Evolutionary conservation across 1,140 invertebrate species (phyloP).

Genomic region (Cardiocondyla obscurior): DNA sequence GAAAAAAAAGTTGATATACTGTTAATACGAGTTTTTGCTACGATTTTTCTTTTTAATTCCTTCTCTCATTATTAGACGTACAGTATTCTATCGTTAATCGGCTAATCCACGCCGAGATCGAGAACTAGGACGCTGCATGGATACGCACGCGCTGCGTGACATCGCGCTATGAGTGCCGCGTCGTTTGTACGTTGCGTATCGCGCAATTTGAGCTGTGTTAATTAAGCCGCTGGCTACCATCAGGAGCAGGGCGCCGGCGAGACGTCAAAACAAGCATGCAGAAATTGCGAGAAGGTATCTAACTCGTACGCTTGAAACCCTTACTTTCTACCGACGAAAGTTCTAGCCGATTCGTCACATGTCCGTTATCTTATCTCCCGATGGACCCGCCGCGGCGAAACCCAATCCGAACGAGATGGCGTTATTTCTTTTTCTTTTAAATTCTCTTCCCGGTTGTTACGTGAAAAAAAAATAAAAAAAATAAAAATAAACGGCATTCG

Average conservation of each 20-base stretch:
- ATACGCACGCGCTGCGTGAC: neutral
- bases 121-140: neutral
- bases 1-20: too few relatives aligned
- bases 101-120: neutral
- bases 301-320: neutral
- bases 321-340: conserved; percentile 27
- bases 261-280: neutral
- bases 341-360: neutral
- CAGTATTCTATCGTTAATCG: neutral
- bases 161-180: neutral
- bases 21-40: too few relatives aligned
- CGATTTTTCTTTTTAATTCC: too few relatives aligned
- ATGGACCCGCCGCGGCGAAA: neutral
- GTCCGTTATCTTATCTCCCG: neutral
- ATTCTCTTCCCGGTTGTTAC: neutral
- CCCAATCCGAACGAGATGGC: neutral
- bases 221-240: neutral
- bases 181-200: neutral
- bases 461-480: neutral
- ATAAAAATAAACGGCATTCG: neutral
- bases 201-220: neutral
- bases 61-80: too few relatives aligned
- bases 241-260: neutral
- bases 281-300: conserved; percentile 10
- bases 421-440: neutral